Base-by-base conservation (phyloP, 2,888 invertebrate genomes). In the Melanotus villosus region DNA sequence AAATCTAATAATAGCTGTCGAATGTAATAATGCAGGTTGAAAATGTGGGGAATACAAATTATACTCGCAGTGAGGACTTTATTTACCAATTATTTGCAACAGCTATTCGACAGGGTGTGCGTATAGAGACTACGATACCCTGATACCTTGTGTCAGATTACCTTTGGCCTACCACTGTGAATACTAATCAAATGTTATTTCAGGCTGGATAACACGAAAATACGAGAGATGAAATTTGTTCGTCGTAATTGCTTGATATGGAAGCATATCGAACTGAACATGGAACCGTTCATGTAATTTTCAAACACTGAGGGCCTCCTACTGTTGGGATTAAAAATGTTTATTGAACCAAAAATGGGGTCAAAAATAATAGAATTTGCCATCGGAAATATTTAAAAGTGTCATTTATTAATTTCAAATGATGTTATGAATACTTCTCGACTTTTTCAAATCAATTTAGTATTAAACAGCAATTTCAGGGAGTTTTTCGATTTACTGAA, bases 121-220 rank as follows among this genome's bases (percentile, higher is more conserved):
- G 47, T 21, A 47, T 47, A 19, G 19, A 47, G 12, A 23, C 47
- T 47, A n/a, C 23, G 19, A 47, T 19, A 47, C 47, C 47, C 47
- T 26, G 47, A 47, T 47, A 47, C 12, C 47, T 47, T 47, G 47
- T 47, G 47, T 47, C 47, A 47, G 47, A 47, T 26, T 47, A 47
- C 47, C 47, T 47, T 26, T 47, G 47, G 47, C 47, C 23, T 47
- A 47, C 47, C 23, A 47, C 47, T 12, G 47, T 47, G 47, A 47
- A 47, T 47, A 47, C 47, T 47, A 47, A 47, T 47, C 47, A 47
- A 47, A 47, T 47, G 47, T 47, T 47, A 47, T 47, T 47, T 47
- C 47, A 47, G 47, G 47, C n/a, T 47, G 47, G 47, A 47, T 47
- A 47, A 47, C 47, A 47, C 47, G 47, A 47, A 47, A 47, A 21